A percentile compares a stretch with the other conserved stretches of the same genome.
Conservation (phyloP, 2,797 vertebrate species). For the Urocyon cinereoargenteus region DNA sequence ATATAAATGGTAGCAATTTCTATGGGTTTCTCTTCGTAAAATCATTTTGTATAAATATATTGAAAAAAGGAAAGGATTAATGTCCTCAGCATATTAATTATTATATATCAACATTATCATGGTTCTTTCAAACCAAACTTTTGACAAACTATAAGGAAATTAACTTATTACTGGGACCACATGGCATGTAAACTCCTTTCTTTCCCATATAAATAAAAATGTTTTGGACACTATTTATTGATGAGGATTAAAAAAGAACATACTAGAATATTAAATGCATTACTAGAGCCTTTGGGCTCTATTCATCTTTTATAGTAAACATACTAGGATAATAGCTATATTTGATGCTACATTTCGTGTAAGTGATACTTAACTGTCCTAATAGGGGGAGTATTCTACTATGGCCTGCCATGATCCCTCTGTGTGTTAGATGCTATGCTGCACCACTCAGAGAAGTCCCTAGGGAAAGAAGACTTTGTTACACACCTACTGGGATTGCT, state of each 20-base stretch:
- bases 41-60: neutral
- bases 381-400: neutral
- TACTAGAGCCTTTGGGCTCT: neutral
- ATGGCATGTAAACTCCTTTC: neutral
- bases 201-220: neutral
- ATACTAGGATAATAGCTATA: neutral
- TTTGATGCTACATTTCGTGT: neutral
- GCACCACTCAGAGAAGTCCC: neutral
- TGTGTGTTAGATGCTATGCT: neutral
- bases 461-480: neutral
- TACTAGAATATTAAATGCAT: neutral
- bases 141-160: neutral
- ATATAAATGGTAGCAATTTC: neutral
- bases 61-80: neutral
- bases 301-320: neutral
- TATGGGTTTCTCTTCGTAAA: neutral
- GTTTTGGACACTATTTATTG: neutral
- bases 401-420: neutral
- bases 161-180: neutral
- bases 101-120: neutral
- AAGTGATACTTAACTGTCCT: neutral
- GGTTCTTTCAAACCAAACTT: neutral
- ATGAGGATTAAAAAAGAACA: neutral
- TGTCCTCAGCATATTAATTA: neutral
- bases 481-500: neutral